Percentiles rank a stretch among this genome's conserved stretches.
phyloP scores from a whole-genome alignment of 1,140 invertebrate species.

The Macrobrachium nipponense region DNA sequence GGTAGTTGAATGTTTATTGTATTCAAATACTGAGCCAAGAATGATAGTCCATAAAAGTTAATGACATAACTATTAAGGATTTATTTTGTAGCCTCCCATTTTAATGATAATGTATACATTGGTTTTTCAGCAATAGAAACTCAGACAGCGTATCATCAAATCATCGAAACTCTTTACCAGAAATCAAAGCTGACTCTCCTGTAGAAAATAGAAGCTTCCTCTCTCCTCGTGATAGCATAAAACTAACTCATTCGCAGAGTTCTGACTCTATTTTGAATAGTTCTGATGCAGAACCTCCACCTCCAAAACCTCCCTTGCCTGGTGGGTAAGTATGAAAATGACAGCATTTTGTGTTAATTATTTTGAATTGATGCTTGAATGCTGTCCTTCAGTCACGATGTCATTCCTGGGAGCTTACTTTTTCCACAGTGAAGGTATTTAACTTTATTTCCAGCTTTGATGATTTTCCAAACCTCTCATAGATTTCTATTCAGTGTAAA shows the following conservation, averaged over 20 bases:
- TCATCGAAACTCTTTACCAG: constrained; percentile 53
- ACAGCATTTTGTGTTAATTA: neutral
- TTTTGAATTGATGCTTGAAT: neutral
- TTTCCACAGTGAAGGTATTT: neutral
- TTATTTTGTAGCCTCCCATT: too few species aligned
- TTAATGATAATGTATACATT: neutral
- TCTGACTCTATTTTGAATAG: constrained; percentile 53
- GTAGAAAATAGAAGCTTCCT: constrained; percentile 36
- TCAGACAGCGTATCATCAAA: constrained; percentile 44
- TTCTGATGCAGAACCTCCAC: constrained; percentile 71
- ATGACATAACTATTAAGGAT: too few species aligned
- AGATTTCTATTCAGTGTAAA: too few species aligned
- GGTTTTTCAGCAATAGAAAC: constrained; percentile 34
- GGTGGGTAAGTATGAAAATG: constrained; percentile 73
- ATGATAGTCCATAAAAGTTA: too few species aligned
- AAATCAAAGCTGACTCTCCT: constrained; percentile 50
- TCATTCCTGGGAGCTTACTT: neutral
- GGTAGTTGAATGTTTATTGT: neutral
- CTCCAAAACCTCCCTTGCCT: constrained; percentile 89
- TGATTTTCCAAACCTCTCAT: too few species aligned
- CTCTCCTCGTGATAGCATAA: constrained; percentile 13
- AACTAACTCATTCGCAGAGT: constrained; percentile 43
- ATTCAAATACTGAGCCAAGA: too few species aligned
- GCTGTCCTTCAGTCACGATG: neutral
- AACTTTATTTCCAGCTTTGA: too few species aligned